phyloP scores from a whole-genome alignment of 2,888 invertebrate species.

The Erannis defoliaria region DNA sequence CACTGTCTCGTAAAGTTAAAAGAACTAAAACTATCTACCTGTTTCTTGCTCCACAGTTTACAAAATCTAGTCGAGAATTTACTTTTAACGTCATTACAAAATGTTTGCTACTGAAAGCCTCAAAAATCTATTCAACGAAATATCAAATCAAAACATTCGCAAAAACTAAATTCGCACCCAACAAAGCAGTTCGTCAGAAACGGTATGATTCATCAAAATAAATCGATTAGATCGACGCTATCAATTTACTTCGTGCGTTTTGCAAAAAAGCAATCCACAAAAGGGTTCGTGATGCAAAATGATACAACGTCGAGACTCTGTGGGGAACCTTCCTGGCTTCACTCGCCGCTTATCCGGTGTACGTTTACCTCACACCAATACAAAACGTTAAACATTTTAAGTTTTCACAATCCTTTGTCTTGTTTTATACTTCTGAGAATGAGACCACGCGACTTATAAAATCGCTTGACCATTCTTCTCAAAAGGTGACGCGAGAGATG shows the following conservation, averaged over 20 bases:
- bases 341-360: conserved; percentile 68
- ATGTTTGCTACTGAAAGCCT: conserved; percentile 4
- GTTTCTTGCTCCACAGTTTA: conserved; percentile 30
- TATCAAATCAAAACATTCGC: conserved; percentile 29
- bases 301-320: conserved; percentile 67
- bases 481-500: conserved; percentile 3
- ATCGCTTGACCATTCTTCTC: conserved; percentile 7
- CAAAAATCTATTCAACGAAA: conserved; percentile 23
- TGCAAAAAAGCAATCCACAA: conserved; percentile 67
- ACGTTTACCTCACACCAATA: conserved; percentile 55
- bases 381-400: conserved; percentile 45
- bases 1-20: conserved; percentile 33
- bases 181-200: conserved; percentile 55
- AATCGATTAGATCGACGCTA: conserved; percentile 66
- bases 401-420: conserved; percentile 31
- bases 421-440: conserved; percentile 11
- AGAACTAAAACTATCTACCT: conserved; percentile 24
- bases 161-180: conserved; percentile 48
- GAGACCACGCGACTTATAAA: conserved; percentile 4
- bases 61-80: conserved; percentile 24
- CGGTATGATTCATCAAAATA: conserved; percentile 70
- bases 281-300: conserved; percentile 65
- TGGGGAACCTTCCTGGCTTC: conserved; percentile 65
- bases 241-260: conserved; percentile 59
- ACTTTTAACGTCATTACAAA: conserved; percentile 14